Evolutionary conservation across 2,888 invertebrate genomes (phyloP), one percentile per base, ranked within the genome.

Genomic region (Ormyrus nitidulus): DNA sequence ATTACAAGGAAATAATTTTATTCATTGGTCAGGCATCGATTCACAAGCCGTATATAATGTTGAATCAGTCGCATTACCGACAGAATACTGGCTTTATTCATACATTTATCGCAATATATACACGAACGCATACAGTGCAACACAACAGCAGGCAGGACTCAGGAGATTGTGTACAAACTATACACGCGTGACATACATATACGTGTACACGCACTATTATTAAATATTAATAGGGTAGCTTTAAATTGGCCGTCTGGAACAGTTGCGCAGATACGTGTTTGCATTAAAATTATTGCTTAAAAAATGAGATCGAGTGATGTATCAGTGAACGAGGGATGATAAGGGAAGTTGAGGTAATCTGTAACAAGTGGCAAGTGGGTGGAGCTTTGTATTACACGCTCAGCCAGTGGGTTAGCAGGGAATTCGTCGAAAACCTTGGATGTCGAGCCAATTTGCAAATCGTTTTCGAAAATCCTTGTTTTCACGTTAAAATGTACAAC

Each of bases 321-420:
- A 66, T 58, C 11, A 62, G 46, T 69, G 48, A 70, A 54, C 19
- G 71, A 76, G 66, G 75, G 76, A 80, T 76, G 76, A 75, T 72
- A 76, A 80, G 61, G 56, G 61, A 7, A 59, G 48, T 76, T 48
- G 51, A 66, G 66, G 61, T 72, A 51, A 65, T 49, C 73, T 70
- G 69, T 79, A 79, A 79, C 76, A 79, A 79, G 79, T 81, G 77
- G 77, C 80, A 79, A 82, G 77, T 82, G 82, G 82, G 82, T 80
- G 82, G 82, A 82, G 82, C 71, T 82, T 70, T 77, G 64, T 70
- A 56, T 65, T 79, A 54, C 66, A 77, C 69, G 10, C 44, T 8
- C 19, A 64, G 19, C 34, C n/a, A 56, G 8, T 58, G 44, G 62
- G 11, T 59, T 56, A 68, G 10, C 58, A 59, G 44, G 46, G 70